Evolutionary conservation across 1,140 invertebrate species (phyloP).

Genomic region (Chironomus tepperi): DNA sequence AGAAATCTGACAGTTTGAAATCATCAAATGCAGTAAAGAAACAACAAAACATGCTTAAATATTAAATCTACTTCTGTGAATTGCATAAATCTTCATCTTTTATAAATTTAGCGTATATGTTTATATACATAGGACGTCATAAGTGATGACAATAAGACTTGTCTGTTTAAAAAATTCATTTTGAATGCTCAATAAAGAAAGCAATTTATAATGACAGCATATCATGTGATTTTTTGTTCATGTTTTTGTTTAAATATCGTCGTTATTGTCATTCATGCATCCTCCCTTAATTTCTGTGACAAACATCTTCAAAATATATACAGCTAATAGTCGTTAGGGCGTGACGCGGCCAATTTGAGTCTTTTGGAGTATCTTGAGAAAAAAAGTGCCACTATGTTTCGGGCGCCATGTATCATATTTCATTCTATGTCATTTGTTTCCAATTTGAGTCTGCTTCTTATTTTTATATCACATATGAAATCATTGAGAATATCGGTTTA

Average conservation of each 20-base stretch:
- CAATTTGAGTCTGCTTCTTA: neutral
- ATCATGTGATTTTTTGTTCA: neutral
- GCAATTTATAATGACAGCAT: conserved; percentile 14
- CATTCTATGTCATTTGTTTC: neutral
- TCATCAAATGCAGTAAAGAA: neutral
- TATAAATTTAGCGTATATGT: too few species aligned
- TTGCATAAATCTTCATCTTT: neutral
- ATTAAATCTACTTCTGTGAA: neutral
- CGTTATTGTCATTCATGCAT: neutral
- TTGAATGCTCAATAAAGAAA: neutral
- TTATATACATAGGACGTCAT: too few species aligned
- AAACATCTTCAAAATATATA: neutral
- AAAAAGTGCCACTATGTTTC: neutral
- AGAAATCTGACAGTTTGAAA: neutral
- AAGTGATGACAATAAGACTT: neutral
- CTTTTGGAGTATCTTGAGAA: neutral
- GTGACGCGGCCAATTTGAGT: conserved; percentile 15
- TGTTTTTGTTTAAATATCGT: neutral
- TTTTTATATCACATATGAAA: neutral
- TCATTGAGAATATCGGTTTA: neutral
- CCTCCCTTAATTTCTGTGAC: neutral
- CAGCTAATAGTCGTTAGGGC: neutral
- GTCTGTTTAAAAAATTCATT: neutral
- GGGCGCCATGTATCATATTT: conserved; percentile 11
- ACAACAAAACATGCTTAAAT: neutral